A percentile compares a stretch with the other conserved stretches of the same genome.
phyloP scores from a whole-genome alignment of 2,888 invertebrate genomes.

The Deilephila porcellus region DNA sequence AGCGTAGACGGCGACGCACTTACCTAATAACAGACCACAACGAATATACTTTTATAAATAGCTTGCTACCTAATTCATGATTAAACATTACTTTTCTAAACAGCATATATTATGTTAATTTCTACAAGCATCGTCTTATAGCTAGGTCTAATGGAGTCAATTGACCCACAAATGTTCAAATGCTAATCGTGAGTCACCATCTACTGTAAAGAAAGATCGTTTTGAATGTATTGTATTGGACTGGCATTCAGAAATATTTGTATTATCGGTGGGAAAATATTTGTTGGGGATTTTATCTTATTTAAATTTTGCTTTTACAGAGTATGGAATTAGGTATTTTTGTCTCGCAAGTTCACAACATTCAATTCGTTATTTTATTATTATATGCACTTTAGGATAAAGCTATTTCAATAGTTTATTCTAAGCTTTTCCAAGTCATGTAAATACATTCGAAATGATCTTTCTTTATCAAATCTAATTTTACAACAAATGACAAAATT shows the following conservation, averaged over 20 bases:
- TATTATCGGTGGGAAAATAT: constrained; percentile 28
- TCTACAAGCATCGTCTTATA: constrained; percentile 10
- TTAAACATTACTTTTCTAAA: background rate
- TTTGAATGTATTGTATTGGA: constrained; percentile 34
- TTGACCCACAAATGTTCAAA: background rate
- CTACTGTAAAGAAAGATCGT: background rate
- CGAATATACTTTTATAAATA: background rate
- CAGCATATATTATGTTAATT: background rate
- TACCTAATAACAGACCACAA: background rate
- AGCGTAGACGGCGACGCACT: constrained; percentile 21
- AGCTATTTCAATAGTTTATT: background rate
- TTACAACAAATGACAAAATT: background rate
- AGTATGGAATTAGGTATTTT: background rate
- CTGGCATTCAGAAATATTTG: constrained; percentile 32
- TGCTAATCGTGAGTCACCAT: background rate
- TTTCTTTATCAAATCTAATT: background rate
- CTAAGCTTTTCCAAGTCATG: background rate
- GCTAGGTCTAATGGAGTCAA: background rate
- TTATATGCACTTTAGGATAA: too few relatives aligned
- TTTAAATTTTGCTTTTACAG: background rate
- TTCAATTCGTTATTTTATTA: background rate
- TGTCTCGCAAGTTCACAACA: background rate
- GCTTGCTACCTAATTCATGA: too few relatives aligned
- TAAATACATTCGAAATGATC: background rate
- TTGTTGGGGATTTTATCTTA: background rate